Evolutionary conservation across 2,888 invertebrate species (phyloP).

Genomic region (Agrochola macilenta): DNA sequence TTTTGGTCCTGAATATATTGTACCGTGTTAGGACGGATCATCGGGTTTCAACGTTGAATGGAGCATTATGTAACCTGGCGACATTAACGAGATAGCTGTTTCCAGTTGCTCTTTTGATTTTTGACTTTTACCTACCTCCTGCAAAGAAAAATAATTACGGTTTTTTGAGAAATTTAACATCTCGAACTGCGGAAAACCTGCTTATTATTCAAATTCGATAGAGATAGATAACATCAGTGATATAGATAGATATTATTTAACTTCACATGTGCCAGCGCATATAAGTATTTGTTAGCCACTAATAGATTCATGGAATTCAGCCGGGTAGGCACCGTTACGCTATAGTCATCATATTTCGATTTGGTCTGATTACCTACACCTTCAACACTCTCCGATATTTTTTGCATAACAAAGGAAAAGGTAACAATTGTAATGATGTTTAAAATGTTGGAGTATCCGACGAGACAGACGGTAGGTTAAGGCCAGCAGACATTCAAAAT

Average conservation of each 20-base stretch:
- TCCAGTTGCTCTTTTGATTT: slow-evolving; percentile 20
- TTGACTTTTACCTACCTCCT: slow-evolving; percentile 1
- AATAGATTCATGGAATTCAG: slow-evolving; percentile 38
- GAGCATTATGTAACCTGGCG: slow-evolving; percentile 27
- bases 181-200: background rate
- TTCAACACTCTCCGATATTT: slow-evolving; percentile 17
- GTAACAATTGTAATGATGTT: background rate
- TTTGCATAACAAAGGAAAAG: slow-evolving; percentile 11
- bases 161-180: slow-evolving; percentile 1
- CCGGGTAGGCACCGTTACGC: slow-evolving; percentile 16
- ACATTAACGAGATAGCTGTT: slow-evolving; percentile 25
- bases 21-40: slow-evolving; percentile 29
- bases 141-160: background rate
- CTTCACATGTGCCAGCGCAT: background rate
- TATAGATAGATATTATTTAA: slow-evolving; percentile 22
- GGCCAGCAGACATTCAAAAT: background rate
- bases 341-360: slow-evolving; percentile 34
- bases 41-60: slow-evolving; percentile 33
- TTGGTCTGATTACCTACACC: slow-evolving; percentile 28
- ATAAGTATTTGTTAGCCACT: slow-evolving; percentile 1
- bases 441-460: background rate
- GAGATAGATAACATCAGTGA: slow-evolving; percentile 1
- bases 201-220: slow-evolving; percentile 18
- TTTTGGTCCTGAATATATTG: slow-evolving; percentile 14
- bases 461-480: background rate